Base-by-base conservation (phyloP, 1,140 invertebrate species). In the Bombus affinis region DNA sequence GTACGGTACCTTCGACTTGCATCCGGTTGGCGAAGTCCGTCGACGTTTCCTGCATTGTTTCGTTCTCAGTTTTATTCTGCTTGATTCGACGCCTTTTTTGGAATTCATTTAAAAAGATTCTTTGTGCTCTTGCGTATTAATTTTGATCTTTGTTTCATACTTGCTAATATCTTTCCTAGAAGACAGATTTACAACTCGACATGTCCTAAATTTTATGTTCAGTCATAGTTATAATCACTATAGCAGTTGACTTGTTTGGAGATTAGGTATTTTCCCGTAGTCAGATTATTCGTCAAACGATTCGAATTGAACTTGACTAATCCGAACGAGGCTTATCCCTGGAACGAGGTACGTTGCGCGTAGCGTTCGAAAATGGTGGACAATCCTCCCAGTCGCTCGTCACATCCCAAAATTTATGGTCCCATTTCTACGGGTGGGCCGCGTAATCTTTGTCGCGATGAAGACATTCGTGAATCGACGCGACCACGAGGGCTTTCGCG, bases 21-120 rank as follows among this genome's bases (percentile, higher is more conserved):
- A 92, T 93, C 92, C 92, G 91, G 89, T 88, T 85, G 79, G 25
- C 89, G 32, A 79, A 82, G 78, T 59, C 62, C 57, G 57, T 59
- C 57, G 25, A 59, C 71, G 68, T 53, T 76, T 57, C 65, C 53
- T 79, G 66, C 18, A 4, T 62, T 44, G 1, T 53, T 35, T 42
- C 13, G 75, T 84, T 80, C n/a, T n/a, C 12, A 12, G 28, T 32
- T n/a, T 32, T 47, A 47, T n/a, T 15, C 5, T 47, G 42, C 18
- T 32, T 18, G 18, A 74, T 62, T 74, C n/a, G 35, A 37, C 13
- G 18, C 35, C 68, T 25, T 37, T 35, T 35, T 68, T 35, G 13
- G 32, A 4, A 62, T 53, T 22, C 47, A 22, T 53, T 53, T 22
- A 53, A 53, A 53, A 53, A 22, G 47, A 8, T 53, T 22, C 47